Conservation (phyloP, 2,888 invertebrate species). For the Plebejus argus region DNA sequence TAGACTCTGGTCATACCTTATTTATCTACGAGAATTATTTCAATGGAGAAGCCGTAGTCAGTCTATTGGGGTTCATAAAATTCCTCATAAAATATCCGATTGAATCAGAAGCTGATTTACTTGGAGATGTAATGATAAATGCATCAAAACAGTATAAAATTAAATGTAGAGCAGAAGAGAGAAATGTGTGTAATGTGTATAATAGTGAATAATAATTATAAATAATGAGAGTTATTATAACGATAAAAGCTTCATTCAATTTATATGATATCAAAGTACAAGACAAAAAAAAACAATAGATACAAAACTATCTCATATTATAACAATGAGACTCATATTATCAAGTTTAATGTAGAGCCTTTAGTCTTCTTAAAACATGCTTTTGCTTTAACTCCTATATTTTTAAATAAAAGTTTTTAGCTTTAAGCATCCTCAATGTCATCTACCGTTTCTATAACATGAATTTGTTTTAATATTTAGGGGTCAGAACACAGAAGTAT, state of each 20-base stretch:
- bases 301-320: neutral
- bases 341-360: neutral
- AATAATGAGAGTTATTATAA: neutral
- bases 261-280: neutral
- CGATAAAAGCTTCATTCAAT: neutral
- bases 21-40: conserved; percentile 22
- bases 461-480: neutral
- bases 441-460: neutral
- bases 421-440: neutral
- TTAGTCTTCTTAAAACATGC: neutral
- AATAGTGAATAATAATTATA: neutral
- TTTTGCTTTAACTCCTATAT: neutral
- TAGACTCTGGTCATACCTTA: conserved; percentile 18
- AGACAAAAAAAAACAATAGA: neutral
- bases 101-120: neutral
- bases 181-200: too few species aligned
- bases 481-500: too few species aligned
- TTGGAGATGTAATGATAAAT: neutral
- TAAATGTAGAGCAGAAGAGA: too few species aligned
- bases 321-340: neutral
- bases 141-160: neutral
- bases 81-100: neutral
- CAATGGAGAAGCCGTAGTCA: neutral
- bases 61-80: neutral
- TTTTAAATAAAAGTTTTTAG: neutral